A percentile compares a stretch with the other conserved stretches of the same genome.
Conservation (phyloP, 2,797 vertebrate species). For the Podargus strigoides region DNA sequence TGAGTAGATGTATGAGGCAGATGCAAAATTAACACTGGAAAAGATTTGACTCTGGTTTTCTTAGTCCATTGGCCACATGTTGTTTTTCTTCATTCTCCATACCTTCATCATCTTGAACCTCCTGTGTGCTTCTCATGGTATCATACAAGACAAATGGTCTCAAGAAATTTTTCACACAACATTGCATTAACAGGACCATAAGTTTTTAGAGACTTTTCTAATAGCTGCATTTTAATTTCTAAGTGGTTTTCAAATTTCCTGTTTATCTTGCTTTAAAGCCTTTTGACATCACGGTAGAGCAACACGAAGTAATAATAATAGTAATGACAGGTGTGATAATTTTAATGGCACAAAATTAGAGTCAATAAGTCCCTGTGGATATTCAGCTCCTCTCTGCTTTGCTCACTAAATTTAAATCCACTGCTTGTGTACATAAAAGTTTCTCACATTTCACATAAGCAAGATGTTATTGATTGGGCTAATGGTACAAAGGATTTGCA, state of each 20-base stretch:
- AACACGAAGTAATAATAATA: neutral
- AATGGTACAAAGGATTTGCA: neutral
- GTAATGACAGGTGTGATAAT: neutral
- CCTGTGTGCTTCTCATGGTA: neutral
- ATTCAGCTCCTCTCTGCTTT: neutral
- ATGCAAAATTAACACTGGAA: neutral
- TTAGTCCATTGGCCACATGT: neutral
- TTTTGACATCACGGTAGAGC: neutral
- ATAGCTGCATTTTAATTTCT: conserved; percentile 1
- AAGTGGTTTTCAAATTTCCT: neutral
- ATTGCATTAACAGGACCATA: neutral
- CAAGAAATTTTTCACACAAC: neutral
- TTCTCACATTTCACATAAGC: neutral
- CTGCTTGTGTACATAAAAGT: neutral
- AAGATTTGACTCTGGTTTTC: neutral
- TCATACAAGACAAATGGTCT: neutral
- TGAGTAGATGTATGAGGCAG: neutral
- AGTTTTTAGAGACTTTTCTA: conserved; percentile 24
- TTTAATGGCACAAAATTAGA: neutral
- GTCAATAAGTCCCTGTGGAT: neutral
- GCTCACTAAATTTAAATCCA: neutral
- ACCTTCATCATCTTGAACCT: neutral
- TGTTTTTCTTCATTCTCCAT: neutral
- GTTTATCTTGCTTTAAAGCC: neutral
- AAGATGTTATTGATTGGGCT: neutral